Evolutionary conservation across 2,797 vertebrate species (phyloP).

Genomic region (Darevskia nairensis): DNA sequence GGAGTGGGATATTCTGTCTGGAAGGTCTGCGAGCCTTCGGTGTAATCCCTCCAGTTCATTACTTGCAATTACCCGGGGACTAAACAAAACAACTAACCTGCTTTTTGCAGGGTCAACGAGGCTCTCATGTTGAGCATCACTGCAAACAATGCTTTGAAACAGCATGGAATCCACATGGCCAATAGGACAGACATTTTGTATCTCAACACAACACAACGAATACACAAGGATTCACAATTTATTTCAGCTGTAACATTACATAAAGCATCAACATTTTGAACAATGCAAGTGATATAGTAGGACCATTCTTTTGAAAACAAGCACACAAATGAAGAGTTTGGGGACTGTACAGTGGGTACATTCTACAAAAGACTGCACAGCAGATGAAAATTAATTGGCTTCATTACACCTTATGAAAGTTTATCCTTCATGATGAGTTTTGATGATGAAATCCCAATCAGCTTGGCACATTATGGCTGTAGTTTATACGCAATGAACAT

Average conservation of each 20-base stretch:
- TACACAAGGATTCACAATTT: background rate
- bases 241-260: background rate
- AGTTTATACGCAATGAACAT: slow-evolving; percentile 39
- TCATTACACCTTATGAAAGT: slow-evolving; percentile 37
- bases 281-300: background rate
- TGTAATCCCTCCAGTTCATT: slow-evolving; percentile 10
- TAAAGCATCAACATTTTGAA: background rate
- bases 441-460: slow-evolving; percentile 38
- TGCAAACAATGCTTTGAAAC: background rate
- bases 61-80: background rate
- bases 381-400: slow-evolving; percentile 35
- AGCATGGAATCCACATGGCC: background rate
- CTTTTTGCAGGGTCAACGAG: background rate
- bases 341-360: background rate
- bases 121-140: slow-evolving; percentile 5
- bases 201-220: background rate
- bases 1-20: background rate
- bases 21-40: background rate
- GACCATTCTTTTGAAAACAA: background rate
- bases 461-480: slow-evolving; percentile 11
- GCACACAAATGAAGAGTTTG: background rate
- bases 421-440: slow-evolving; percentile 27
- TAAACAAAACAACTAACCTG: background rate
- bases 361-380: background rate
- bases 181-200: too few relatives aligned